Evolutionary conservation across 2,113 vertebrate genomes (phyloP).

Genomic region (Gnathochromis pfefferi): DNA sequence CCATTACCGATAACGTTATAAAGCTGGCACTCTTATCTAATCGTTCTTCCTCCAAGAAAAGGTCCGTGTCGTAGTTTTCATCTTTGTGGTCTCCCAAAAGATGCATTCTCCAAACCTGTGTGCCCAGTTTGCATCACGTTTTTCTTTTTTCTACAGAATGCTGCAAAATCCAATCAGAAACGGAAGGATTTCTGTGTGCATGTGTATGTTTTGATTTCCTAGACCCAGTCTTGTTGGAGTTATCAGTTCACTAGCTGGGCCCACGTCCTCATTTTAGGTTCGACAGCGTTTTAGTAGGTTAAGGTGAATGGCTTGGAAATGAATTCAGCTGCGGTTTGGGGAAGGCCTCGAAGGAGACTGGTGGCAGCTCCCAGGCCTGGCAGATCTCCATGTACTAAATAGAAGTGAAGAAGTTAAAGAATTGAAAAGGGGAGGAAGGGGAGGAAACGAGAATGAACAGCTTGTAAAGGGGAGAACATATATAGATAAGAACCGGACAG

Average conservation of each 20-base stretch:
- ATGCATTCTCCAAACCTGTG: not conserved
- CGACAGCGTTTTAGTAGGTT: fast-evolving
- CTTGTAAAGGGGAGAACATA: not conserved
- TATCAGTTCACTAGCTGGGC: not conserved
- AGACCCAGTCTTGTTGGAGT: not conserved
- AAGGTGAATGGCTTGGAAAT: not conserved
- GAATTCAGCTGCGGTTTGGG: fast-evolving
- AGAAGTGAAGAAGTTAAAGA: not conserved
- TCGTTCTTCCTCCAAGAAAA: not conserved
- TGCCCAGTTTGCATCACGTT: not conserved
- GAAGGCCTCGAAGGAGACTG: not conserved
- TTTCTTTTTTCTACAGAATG: not conserved
- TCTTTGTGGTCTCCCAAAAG: not conserved
- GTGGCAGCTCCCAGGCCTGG: not conserved
- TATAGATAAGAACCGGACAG: fast-evolving
- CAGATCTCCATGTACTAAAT: not conserved
- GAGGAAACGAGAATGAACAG: not conserved
- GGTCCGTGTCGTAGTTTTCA: fast-evolving
- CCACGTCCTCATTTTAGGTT: not conserved
- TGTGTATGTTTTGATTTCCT: not conserved
- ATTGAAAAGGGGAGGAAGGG: not conserved
- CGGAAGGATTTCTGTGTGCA: not conserved
- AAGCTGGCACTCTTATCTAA: not conserved
- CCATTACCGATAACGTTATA: not conserved
- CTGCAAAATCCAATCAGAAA: not conserved